Evolutionary conservation across 2,888 invertebrate genomes (phyloP), one percentile per base, ranked within the genome.

Genomic region (Hoplodrina blanda): DNA sequence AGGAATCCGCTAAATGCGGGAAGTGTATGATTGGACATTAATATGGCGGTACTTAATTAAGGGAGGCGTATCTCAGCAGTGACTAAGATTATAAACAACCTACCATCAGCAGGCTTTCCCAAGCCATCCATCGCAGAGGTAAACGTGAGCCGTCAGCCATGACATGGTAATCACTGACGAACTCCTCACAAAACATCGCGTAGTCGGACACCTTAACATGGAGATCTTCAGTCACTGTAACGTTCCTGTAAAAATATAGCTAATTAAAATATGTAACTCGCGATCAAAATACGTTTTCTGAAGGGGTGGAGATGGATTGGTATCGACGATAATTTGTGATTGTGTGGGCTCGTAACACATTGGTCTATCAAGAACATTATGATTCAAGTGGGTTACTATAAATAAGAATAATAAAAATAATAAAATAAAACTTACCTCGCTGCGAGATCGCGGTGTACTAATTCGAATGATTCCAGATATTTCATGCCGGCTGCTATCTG

Each of bases 401-500:
- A 46, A 20, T 60, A 49, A 30, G n/a, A 49, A 19, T 49, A 33
- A 33, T 49, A 3, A n/a, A n/a, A n/a, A n/a, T n/a, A n/a, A n/a
- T n/a, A n/a, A n/a, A 13, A 30, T n/a, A n/a, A n/a, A 59, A 83
- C 78, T 95, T 96, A 98, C 98, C 98, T 97, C 64, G 98, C 98
- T 69, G 98, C 98, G 83, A 99, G 96, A 94, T 99, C 99, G 83
- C 99, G 97, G 94, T 99, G 99, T 64, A 98, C 98, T 94, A 99
- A 97, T 91, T 98, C 98, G 92, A 98, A 96, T 59, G 98, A 97
- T 94, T 99, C 99, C 92, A 99, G 96, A 93, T 98, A 99, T 91
- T 98, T 98, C 98, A 99, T 99, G 81, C 99, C 99, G 64, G 98
- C 98, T 76, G 99, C 98, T 86, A 99, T 97, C 96, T 99, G 98